Percentiles rank a stretch among this genome's conserved stretches.
These are phyloP conservation scores for Scaptomyza montana DNA, from an alignment of 1,140 invertebrate genomes.

Conservation along the genomic window DNA sequence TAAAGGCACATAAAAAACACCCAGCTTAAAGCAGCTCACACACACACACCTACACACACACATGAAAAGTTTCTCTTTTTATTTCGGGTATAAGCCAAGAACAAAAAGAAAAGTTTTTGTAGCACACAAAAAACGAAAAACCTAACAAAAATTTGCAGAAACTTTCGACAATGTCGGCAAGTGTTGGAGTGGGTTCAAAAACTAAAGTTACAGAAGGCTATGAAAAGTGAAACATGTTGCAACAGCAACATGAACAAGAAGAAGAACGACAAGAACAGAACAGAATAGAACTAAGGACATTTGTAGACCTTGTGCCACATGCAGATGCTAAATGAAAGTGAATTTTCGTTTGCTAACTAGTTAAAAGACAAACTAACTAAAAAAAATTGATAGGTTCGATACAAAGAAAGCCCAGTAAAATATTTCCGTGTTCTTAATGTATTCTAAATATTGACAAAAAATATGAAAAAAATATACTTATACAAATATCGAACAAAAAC, in stretches of 20 bases:
- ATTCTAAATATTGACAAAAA: slow-evolving; percentile 65
- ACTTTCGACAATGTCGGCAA: slow-evolving; percentile 66
- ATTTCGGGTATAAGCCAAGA: slow-evolving; percentile 28
- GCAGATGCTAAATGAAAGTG: slow-evolving; percentile 6
- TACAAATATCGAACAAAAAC: slow-evolving; percentile 1
- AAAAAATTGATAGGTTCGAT: slow-evolving; percentile 30
- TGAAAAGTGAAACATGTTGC: slow-evolving; percentile 65
- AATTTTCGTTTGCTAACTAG: background rate
- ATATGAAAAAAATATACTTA: slow-evolving; percentile 1
- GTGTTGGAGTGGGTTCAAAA: slow-evolving; percentile 42
- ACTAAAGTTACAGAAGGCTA: slow-evolving; percentile 12
- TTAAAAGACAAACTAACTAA: background rate
- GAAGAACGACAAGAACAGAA: slow-evolving; percentile 19
- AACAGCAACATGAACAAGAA: slow-evolving; percentile 37
- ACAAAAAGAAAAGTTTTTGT: slow-evolving; percentile 36
- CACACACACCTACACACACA: slow-evolving; percentile 20
- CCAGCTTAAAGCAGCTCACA: slow-evolving; percentile 23
- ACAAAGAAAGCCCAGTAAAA: slow-evolving; percentile 23
- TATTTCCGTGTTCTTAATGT: slow-evolving; percentile 73
- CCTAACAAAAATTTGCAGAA: slow-evolving; percentile 39
- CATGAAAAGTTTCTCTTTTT: slow-evolving; percentile 23
- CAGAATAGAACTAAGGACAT: slow-evolving; percentile 45
- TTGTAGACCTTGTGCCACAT: slow-evolving; percentile 31
- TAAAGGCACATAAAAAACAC: slow-evolving; percentile 36
- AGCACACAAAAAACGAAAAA: slow-evolving; percentile 30